Evolutionary conservation across 2,113 vertebrate species (phyloP), one percentile per base, ranked within the genome.

Genomic region (Onychostoma macrolepis): DNA sequence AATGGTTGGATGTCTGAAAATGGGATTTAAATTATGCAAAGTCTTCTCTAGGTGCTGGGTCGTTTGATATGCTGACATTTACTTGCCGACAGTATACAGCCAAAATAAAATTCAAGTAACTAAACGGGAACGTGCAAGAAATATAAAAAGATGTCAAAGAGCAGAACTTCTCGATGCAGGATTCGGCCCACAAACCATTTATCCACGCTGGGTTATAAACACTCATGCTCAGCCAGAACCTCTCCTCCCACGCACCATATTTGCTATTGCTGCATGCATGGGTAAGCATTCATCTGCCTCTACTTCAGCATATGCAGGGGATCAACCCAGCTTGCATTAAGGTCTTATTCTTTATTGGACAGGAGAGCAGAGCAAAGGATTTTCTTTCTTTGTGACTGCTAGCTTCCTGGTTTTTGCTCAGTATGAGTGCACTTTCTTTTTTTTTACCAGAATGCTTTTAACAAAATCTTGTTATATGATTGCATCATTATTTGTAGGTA

Each of bases 1-100:
- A 83, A 81, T 33, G 63, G 72, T 63, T 83, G 63, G 72, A 87
- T 71, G 63, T 38, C 28, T 13, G 76, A 53, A 88, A 86, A 86
- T 72, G n/a, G 75, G 26, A 67, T 83, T 74, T 86, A 77, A 85
- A 87, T 89, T 86, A 89, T 89, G 89, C 84, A 89, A 58, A 83
- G 74, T 30, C 80, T 80, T 87, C 74, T 61, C 79, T 83, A 41
- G 86, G 78, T 85, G 83, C 83, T 86, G 36, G 41, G 65, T 45
- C 21, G 21, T 63, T 77, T 78, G 28, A n/a, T 74, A 67, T 36
- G 86, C 72, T 65, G 87, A 89, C 79, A 63, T 89, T 88, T 83
- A 89, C 81, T 84, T 43, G 56, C 33, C 6, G 26, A 77, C n/a
- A 15, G 13, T 77, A 80, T 67, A 80, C 74, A 80, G 61, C 12